Base-by-base conservation (phyloP, 2,113 vertebrate species). In the Prietella phreatophila region DNA sequence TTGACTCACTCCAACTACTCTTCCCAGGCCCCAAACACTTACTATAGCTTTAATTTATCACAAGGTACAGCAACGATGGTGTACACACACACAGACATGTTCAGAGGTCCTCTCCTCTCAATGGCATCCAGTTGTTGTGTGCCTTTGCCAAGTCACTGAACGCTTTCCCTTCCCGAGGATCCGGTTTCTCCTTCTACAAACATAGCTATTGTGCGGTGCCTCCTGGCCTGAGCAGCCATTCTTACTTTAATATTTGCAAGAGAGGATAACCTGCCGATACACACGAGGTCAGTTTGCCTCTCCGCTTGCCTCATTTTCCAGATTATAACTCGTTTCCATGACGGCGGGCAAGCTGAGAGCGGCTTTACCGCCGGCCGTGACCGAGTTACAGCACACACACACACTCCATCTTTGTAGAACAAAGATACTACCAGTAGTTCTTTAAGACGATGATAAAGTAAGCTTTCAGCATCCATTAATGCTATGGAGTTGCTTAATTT, bases 261-360 rank as follows among this genome's bases (percentile, higher is more conserved):
- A 85, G 75, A 84, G 88, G 88, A 91, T 86, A 89, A 85, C 90
- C 86, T 86, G 82, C 75, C 82, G 90, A 89, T 91, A 89, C 86
- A 69, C 65, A 88, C 17, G 58, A 89, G 88, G 88, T 89, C 90
- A 87, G 82, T 75, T 91, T 87, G 87, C 86, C 86, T 89, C 85
- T 83, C 86, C 56, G 69, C 80, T 90, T 65, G 88, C 86, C 86
- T 91, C 87, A 79, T 84, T 89, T 86, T 82, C 87, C 60, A 87
- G 90, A 91, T 91, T 88, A 91, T 89, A 91, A 91, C 88, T 91
- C 63, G 90, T 90, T 88, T 91, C 90, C 90, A 91, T 89, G 85
- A 73, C 80, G 85, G 85, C 85, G 17, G 88, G 87, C 82, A 61
- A 89, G 86, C 88, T 87, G 85, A 90, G 85, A 86, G 58, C n/a